phyloP scores from a whole-genome alignment of 2,113 vertebrate species.

The Nipponia nippon region DNA sequence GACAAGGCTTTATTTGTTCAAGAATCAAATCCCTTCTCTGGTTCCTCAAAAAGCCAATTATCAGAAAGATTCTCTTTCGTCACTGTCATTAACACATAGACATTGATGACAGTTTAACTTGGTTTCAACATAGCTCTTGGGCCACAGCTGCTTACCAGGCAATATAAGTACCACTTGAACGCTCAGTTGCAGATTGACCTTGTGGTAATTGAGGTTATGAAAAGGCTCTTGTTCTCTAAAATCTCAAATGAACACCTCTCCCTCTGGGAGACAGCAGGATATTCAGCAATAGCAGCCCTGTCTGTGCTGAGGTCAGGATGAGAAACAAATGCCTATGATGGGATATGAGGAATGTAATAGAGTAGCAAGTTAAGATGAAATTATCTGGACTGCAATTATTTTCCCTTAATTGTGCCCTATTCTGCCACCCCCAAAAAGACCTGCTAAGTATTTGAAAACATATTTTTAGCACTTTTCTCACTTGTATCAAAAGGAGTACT shows the following conservation, averaged over 20 bases:
- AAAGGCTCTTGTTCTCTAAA: slow-evolving; percentile 77
- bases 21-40: slow-evolving; percentile 28
- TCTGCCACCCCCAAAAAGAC: not conserved
- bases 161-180: slow-evolving; percentile 49
- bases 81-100: slow-evolving; percentile 51
- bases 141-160: slow-evolving; percentile 64
- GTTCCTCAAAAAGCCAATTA: slow-evolving; percentile 66
- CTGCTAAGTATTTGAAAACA: not conserved
- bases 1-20: slow-evolving; percentile 65
- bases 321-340: slow-evolving; percentile 21
- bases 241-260: slow-evolving; percentile 59
- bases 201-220: slow-evolving; percentile 75
- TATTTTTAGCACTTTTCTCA: not conserved
- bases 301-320: slow-evolving; percentile 29
- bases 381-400: not conserved
- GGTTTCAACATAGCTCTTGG: slow-evolving; percentile 28
- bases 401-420: not conserved
- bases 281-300: slow-evolving; percentile 4
- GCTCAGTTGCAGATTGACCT: slow-evolving; percentile 60
- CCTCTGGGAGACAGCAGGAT: slow-evolving; percentile 24
- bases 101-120: slow-evolving; percentile 47
- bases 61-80: slow-evolving; percentile 48
- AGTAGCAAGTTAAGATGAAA: not conserved
- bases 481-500: not conserved
- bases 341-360: not conserved